Evolutionary conservation across 2,113 vertebrate species (phyloP).

Genomic region (Platichthys flesus): DNA sequence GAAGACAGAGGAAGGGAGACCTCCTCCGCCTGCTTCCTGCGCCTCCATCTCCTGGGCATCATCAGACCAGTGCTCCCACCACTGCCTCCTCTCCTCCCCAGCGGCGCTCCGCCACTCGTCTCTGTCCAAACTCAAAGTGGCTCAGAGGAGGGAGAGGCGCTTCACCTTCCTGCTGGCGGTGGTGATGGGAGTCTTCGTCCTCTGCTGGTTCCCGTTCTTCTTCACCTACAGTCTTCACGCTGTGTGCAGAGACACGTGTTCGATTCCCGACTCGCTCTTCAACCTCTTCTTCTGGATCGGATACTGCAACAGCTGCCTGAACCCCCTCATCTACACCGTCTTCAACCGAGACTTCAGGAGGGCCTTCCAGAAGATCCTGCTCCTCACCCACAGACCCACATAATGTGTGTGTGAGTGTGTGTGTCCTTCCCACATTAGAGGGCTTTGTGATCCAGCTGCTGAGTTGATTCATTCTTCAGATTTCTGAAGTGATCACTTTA

Average conservation of each 20-base stretch:
- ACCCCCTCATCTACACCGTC: constrained; percentile 83
- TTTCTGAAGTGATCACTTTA: too few relatives aligned
- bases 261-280: constrained; percentile 87
- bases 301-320: constrained; percentile 84
- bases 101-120: constrained; percentile 60
- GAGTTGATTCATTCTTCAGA: too few relatives aligned
- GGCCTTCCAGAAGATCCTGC: constrained; percentile 86
- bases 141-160: constrained; percentile 85
- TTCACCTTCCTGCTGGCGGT: constrained; percentile 88
- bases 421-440: too few relatives aligned
- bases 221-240: constrained; percentile 90
- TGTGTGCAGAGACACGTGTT: constrained; percentile 84
- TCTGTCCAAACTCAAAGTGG: constrained; percentile 80
- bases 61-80: constrained; percentile 58
- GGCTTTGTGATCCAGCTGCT: too few relatives aligned
- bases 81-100: constrained; percentile 65
- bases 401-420: constrained; percentile 20
- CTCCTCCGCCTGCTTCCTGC: constrained; percentile 48
- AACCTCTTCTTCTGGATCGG: constrained; percentile 92
- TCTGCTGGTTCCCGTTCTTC: constrained; percentile 93
- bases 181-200: constrained; percentile 88
- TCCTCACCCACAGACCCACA: constrained; percentile 59
- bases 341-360: constrained; percentile 89
- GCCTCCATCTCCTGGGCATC: constrained; percentile 65
- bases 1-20: constrained; percentile 46